These are phyloP conservation scores for Cirrhinus mrigala DNA, from an alignment of 2,797 vertebrate genomes.

Conservation along the genomic window DNA sequence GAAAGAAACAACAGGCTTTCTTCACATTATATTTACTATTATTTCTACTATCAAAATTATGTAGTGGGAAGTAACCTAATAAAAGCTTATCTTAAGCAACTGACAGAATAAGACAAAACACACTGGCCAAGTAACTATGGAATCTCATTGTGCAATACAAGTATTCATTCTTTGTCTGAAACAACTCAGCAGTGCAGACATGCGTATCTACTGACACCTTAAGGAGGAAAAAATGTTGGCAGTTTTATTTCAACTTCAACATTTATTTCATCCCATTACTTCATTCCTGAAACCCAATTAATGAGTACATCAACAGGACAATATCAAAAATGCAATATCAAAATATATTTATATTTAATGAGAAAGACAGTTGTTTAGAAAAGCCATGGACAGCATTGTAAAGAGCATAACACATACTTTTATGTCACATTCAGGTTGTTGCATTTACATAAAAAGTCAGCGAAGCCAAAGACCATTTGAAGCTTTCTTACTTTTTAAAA, in stretches of 20 bases:
- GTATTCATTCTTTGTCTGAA: slow-evolving; percentile 2
- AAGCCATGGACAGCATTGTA: not conserved
- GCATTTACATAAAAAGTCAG: not conserved
- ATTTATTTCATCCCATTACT: slow-evolving; percentile 22
- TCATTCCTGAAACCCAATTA: not conserved
- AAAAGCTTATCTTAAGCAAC: not conserved
- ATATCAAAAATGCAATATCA: slow-evolving; percentile 22
- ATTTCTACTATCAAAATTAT: not conserved
- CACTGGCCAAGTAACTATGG: slow-evolving; percentile 1
- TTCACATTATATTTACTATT: not conserved
- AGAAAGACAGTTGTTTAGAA: not conserved
- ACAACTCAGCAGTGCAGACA: not conserved
- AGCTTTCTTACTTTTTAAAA: not conserved
- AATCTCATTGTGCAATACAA: slow-evolving; percentile 2
- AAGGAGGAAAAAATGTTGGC: slow-evolving; percentile 14
- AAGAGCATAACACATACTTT: not conserved
- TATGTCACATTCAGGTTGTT: not conserved
- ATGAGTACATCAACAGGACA: not conserved
- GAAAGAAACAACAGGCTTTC: not conserved
- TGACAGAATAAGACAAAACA: not conserved
- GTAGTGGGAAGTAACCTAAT: not conserved
- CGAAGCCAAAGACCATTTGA: not conserved
- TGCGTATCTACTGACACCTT: slow-evolving; percentile 50
- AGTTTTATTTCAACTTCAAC: slow-evolving; percentile 28
- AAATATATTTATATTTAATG: not conserved